phyloP scores from a whole-genome alignment of 2,888 invertebrate species.

The Hemicrepidius hirtus region DNA sequence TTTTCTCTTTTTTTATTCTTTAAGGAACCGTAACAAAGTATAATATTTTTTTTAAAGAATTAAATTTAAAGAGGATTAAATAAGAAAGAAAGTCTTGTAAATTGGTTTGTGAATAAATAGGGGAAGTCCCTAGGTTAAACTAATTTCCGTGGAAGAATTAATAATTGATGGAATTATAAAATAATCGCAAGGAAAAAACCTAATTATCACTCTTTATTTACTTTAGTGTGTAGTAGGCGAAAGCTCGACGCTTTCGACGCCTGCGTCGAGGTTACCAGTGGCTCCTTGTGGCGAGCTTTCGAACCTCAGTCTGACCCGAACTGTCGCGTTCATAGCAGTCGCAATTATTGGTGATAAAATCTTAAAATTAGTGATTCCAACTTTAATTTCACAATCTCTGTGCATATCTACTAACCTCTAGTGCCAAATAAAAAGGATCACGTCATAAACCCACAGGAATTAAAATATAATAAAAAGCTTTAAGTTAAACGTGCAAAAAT shows the following conservation, averaged over 20 bases:
- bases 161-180: slow-evolving; percentile 38
- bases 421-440: slow-evolving; percentile 54
- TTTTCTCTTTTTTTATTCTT: too few species aligned
- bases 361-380: slow-evolving; percentile 57
- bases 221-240: slow-evolving; percentile 52
- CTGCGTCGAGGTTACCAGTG: slow-evolving; percentile 60
- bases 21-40: too few species aligned
- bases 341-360: slow-evolving; percentile 59
- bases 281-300: slow-evolving; percentile 66
- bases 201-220: slow-evolving; percentile 49
- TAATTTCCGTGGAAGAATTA: not conserved
- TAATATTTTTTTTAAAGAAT: too few species aligned
- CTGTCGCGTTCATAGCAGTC: slow-evolving; percentile 63
- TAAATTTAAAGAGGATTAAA: too few species aligned
- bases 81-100: not conserved
- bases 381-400: slow-evolving; percentile 54
- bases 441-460: slow-evolving; percentile 6
- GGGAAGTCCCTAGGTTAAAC: not conserved
- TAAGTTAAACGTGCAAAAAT: slow-evolving; percentile 26
- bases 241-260: slow-evolving; percentile 51
- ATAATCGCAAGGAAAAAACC: slow-evolving; percentile 37
- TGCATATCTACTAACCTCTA: slow-evolving; percentile 56
- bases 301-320: slow-evolving; percentile 70
- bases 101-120: not conserved
- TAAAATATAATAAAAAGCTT: slow-evolving; percentile 17